These are phyloP conservation scores for Laupala kohalensis DNA, from an alignment of 1,140 invertebrate genomes.

Conservation along the genomic window DNA sequence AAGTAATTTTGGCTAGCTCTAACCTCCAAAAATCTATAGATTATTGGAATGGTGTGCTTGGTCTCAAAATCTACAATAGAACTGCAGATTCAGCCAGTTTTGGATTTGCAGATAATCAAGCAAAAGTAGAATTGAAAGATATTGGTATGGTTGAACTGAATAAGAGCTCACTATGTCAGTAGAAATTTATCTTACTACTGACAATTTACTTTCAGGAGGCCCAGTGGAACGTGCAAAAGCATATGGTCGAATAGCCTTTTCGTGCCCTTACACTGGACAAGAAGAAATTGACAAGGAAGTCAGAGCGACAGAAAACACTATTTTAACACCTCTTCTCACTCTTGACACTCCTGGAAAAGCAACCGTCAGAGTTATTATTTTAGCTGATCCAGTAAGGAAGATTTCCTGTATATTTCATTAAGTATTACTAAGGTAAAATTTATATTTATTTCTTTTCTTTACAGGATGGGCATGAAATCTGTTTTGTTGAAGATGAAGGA, in stretches of 20 bases:
- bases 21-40: slow-evolving; percentile 59
- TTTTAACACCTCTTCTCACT: slow-evolving; percentile 76
- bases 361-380: slow-evolving; percentile 86
- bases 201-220: slow-evolving; percentile 29
- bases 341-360: slow-evolving; percentile 94
- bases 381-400: slow-evolving; percentile 69
- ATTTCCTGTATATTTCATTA: neutral
- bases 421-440: neutral
- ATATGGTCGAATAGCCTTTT: slow-evolving; percentile 91
- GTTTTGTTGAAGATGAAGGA: slow-evolving; percentile 94
- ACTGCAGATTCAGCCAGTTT: slow-evolving; percentile 43
- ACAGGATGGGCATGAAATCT: slow-evolving; percentile 92
- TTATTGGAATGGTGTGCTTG: slow-evolving; percentile 71
- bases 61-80: slow-evolving; percentile 54
- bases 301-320: slow-evolving; percentile 53
- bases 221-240: slow-evolving; percentile 75
- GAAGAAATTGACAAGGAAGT: slow-evolving; percentile 60
- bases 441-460: slow-evolving; percentile 22
- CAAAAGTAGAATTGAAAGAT: slow-evolving; percentile 59
- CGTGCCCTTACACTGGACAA: slow-evolving; percentile 64
- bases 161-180: slow-evolving; percentile 3
- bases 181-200: slow-evolving; percentile 9
- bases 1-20: slow-evolving; percentile 66
- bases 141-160: slow-evolving; percentile 38
- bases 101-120: slow-evolving; percentile 57